Base-by-base conservation (phyloP, 2,113 vertebrate genomes). In the Alosa alosa region DNA sequence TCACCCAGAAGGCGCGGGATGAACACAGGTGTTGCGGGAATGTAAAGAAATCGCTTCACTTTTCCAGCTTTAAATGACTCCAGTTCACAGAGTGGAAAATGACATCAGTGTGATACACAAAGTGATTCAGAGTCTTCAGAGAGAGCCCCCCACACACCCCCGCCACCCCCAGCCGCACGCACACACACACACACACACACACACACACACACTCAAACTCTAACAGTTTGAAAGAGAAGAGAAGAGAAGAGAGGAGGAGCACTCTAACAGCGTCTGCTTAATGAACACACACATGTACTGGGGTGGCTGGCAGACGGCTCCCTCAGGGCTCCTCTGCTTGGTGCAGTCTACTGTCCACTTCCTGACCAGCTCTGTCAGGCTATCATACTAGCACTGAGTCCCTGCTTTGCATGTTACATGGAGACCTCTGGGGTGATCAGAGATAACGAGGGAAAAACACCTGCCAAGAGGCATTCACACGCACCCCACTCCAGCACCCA, bases 391-490 rank as follows among this genome's bases (percentile, higher is more conserved):
- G 9, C 25, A 72, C 8, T 3, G 64, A 72, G 64, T 4, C 4
- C 0, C 72, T 39, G 15, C 31, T 78, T 41, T 39, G 72, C 31
- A 78, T 78, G 18, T 36, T 78, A 39, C 72, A 78, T 39, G 0
- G 15, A 15, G 72, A 78, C 72, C 72, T 78, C 72, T 39, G 36
- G 72, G 72, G 72, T 78, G 72, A 78, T 17, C 13, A 36, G 72
- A 78, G 72, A 39, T 78, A 78, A 78, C 11, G 72, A 78, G 36
- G 15, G 72, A 78, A 78, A 39, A 78, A 39, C 31, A 78, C 72
- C 72, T 78, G 31, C 72, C 36, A 41, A 78, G 72, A 39, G 13
- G 72, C 89, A 91, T 91, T 85, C 82, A 86, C 88, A 88, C 86
- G 86, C 89, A 87, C 88, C 4, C 72, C 31, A 39, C 64, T 25